Percentiles rank a stretch among this genome's conserved stretches.
Evolutionary conservation across 1,140 invertebrate genomes (phyloP).

Genomic region (Hyposmocoma kahamanoa): DNA sequence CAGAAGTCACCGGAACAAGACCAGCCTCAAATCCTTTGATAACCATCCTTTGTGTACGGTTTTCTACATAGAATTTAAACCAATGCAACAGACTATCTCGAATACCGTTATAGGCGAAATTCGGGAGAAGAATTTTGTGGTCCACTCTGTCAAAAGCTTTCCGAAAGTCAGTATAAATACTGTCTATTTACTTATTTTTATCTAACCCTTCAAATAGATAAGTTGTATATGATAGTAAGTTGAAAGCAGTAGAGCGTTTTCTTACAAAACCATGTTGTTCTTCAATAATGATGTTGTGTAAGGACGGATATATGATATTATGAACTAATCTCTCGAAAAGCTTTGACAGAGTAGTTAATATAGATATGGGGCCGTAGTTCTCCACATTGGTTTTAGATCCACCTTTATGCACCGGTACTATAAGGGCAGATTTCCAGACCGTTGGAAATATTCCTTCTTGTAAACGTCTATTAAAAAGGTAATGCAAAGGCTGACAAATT

Average conservation of each 20-base stretch:
- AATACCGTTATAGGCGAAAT: constrained; percentile 4
- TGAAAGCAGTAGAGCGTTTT: background rate
- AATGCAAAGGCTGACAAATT: constrained; percentile 3
- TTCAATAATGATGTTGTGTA: background rate
- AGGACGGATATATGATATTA: background rate
- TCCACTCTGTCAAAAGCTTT: too few species aligned
- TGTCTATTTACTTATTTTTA: background rate
- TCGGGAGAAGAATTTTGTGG: constrained; percentile 2
- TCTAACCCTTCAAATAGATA: constrained; percentile 3
- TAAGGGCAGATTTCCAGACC: constrained; percentile 6
- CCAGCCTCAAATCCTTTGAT: constrained; percentile 20
- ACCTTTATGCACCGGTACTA: constrained; percentile 4
- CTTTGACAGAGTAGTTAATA: constrained; percentile 4
- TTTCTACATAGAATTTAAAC: constrained; percentile 30
- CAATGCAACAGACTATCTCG: constrained; percentile 16
- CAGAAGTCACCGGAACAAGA: constrained; percentile 17
- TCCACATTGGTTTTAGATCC: background rate
- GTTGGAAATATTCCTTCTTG: constrained; percentile 7
- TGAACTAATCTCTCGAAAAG: constrained; percentile 14
- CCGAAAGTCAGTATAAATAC: background rate
- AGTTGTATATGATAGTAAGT: background rate
- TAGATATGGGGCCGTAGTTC: constrained; percentile 5
- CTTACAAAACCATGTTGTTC: constrained; percentile 7
- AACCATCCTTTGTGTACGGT: constrained; percentile 24
- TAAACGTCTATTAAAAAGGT: constrained; percentile 9